phyloP scores from a whole-genome alignment of 1,140 invertebrate genomes.

The Ceratina calcarata region DNA sequence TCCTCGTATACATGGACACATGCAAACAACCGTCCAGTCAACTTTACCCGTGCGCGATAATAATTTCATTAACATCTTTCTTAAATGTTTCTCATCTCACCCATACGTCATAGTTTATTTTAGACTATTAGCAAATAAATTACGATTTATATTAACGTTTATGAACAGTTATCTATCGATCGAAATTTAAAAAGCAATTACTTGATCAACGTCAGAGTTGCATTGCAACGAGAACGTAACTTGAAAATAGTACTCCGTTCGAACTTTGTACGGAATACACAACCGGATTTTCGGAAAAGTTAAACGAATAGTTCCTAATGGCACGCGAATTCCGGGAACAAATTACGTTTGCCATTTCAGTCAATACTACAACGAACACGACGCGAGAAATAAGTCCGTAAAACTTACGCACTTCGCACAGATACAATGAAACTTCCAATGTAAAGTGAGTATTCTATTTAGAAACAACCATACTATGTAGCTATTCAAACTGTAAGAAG shows the following conservation, averaged over 20 bases:
- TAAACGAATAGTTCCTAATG: neutral
- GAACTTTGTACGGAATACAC: neutral
- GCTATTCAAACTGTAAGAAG: neutral
- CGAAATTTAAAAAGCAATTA: too few species aligned
- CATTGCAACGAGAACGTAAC: too few species aligned
- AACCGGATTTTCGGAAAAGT: neutral
- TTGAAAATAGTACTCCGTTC: neutral
- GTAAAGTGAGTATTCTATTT: neutral
- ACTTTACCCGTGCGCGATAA: constrained; percentile 1
- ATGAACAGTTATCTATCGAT: too few species aligned
- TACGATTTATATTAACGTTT: too few species aligned
- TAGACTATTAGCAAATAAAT: too few species aligned
- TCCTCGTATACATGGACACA: neutral
- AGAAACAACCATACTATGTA: neutral
- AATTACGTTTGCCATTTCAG: constrained; percentile 7
- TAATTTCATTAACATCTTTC: constrained; percentile 18
- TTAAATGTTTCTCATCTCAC: neutral
- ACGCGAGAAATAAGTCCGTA: neutral
- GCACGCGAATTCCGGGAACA: constrained; percentile 28
- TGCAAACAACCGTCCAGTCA: neutral
- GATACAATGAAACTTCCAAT: neutral
- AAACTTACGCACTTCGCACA: neutral
- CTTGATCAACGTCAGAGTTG: too few species aligned
- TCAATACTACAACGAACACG: neutral
- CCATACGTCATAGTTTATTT: too few species aligned